Evolutionary conservation across 1,140 invertebrate genomes (phyloP), one percentile per base, ranked within the genome.

Genomic region (Frieseomelitta varia): DNA sequence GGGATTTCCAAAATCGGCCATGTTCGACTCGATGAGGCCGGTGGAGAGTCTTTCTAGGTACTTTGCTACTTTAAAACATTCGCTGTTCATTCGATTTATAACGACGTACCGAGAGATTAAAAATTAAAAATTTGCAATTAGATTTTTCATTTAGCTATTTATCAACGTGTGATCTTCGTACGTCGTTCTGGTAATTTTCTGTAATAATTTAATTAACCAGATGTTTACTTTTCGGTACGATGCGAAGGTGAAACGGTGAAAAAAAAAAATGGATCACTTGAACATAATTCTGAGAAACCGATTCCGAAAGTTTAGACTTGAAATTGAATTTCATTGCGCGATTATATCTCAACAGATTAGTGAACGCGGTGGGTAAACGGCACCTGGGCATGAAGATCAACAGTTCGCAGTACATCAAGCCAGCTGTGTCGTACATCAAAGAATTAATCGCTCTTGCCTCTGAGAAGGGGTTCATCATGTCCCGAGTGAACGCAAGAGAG

Each of bases 331-430:
- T 47, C 19, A 80, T 88, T 81, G 47, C 2, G n/a, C 56, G 34
- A 71, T 56, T 61, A 19, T 24, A 0, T 8, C 30, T 12, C 21
- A 12, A n/a, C 67, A 94, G 93, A 75, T 93, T 98, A 6, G 92
- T 96, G 10, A 97, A 98, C 92, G 95, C 96, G 67, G 95, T 97
- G 2, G 95, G 96, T 2, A 97, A 96, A 85, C 95, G 96, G 81
- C 97, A 97, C 90, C 92, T 98, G 61, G 96, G 96, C 76, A 95
- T 97, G 85, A 96, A 97, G 82, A 95, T 97, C 2, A 96, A 97
- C 90, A 96, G 97, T 3, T 96, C 95, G 10, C 95, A 95, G 58
- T 98, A 98, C 90, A 96, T 98, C 0, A 96, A 96, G 91, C 97
- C 97, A 0, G 97, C 97, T 1, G 95, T 97, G 0, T 95, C 96